phyloP scores from a whole-genome alignment of 2,888 invertebrate genomes.

The Orgyia antiqua region DNA sequence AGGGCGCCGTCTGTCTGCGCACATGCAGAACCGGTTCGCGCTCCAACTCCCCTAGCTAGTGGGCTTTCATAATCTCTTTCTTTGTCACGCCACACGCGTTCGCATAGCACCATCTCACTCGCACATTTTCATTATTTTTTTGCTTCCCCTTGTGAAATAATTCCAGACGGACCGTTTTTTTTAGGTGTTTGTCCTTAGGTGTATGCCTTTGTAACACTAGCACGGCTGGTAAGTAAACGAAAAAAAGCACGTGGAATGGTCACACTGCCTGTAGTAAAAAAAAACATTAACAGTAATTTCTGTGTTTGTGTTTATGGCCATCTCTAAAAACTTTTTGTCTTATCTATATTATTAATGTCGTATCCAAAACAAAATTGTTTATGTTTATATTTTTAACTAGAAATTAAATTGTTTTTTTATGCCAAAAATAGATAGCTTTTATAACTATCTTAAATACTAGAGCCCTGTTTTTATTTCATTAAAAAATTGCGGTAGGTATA shows the following conservation, averaged over 20 bases:
- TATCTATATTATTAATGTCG: too few species aligned
- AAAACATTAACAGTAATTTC: too few species aligned
- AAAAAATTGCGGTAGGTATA: too few species aligned
- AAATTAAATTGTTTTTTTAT: too few species aligned
- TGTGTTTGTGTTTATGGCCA: too few species aligned
- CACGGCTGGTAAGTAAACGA: conserved; percentile 46
- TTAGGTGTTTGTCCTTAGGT: conserved; percentile 55
- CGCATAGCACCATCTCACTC: conserved; percentile 58
- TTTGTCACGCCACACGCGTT: conserved; percentile 61
- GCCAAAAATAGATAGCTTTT: too few species aligned
- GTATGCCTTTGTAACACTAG: conserved; percentile 32
- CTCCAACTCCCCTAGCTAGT: conserved; percentile 69
- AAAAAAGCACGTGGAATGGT: conserved; percentile 36
- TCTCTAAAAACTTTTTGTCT: too few species aligned
- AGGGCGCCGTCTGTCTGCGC: conserved; percentile 67
- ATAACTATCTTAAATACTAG: too few species aligned
- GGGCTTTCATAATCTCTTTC: conserved; percentile 56
- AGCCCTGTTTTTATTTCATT: too few species aligned
- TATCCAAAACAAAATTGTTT: too few species aligned
- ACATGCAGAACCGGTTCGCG: conserved; percentile 75
- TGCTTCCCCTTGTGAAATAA: conserved; percentile 71
- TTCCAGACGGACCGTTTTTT: conserved; percentile 66
- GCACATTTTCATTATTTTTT: conserved; percentile 72
- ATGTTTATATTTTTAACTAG: too few species aligned
- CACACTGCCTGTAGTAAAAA: conserved; percentile 32